Conservation (phyloP, 2,797 vertebrate genomes). For the Zalophus californianus region DNA sequence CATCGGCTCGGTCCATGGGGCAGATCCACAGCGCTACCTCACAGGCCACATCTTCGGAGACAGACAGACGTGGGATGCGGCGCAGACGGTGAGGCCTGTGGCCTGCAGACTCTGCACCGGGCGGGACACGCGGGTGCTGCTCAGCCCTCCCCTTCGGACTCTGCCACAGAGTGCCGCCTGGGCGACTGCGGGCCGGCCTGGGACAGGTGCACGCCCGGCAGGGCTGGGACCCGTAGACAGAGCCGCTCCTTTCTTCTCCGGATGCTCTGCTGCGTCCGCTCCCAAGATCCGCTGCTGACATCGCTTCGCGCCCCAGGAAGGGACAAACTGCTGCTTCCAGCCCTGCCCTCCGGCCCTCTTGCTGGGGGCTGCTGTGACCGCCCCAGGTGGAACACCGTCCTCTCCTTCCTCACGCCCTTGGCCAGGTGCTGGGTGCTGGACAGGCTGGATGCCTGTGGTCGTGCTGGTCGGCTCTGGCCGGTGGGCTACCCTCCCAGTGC, state of each 20-base stretch:
- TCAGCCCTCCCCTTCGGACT: no score
- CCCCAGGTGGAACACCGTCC: accelerated
- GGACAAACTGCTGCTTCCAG: no score
- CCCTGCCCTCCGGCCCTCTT: not conserved
- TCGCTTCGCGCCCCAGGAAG: not conserved
- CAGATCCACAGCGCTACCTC: no score
- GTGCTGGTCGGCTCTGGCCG: constrained; percentile 66
- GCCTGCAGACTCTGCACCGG: no score
- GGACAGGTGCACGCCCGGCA: no score
- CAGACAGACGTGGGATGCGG: no score
- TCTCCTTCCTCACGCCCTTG: not conserved
- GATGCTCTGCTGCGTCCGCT: not conserved
- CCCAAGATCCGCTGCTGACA: not conserved
- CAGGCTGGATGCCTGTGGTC: not conserved
- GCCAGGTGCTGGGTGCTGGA: constrained; percentile 75
- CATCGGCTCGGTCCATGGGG: no score
- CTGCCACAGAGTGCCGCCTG: not conserved
- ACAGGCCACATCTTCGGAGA: not conserved
- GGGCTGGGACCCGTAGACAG: not conserved
- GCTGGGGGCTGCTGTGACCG: not conserved
- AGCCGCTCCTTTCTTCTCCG: not conserved
- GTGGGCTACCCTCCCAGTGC: not conserved
- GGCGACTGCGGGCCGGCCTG: no score
- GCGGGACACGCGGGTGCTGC: no score
- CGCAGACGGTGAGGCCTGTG: no score